These are phyloP conservation scores for Scrobipalpa atriplicella DNA, from an alignment of 2,888 invertebrate genomes.

Conservation along the genomic window DNA sequence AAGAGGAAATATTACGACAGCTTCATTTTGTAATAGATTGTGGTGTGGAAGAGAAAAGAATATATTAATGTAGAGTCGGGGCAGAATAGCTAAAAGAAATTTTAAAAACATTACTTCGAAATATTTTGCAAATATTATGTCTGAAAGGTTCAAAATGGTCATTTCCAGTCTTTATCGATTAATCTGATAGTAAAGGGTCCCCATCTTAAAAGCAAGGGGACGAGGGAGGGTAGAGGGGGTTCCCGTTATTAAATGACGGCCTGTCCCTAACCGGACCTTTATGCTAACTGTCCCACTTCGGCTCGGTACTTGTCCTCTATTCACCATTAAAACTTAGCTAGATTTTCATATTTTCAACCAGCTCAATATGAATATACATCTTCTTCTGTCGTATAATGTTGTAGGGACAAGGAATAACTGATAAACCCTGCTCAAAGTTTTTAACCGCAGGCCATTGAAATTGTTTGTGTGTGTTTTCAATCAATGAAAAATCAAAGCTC, in stretches of 20 bases:
- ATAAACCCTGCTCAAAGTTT: too few relatives aligned
- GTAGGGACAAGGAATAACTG: too few relatives aligned
- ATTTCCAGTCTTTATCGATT: constrained; percentile 51
- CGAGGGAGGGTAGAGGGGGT: neutral
- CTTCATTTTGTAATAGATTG: too few relatives aligned
- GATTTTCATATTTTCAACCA: too few relatives aligned
- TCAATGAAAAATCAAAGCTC: too few relatives aligned
- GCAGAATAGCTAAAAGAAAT: too few relatives aligned
- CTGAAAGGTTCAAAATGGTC: neutral
- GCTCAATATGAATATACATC: too few relatives aligned
- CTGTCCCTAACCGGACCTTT: constrained; percentile 20
- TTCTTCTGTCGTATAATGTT: too few relatives aligned
- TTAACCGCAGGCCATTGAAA: too few relatives aligned
- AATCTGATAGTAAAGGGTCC: constrained; percentile 54
- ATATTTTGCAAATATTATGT: neutral
- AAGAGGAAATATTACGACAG: neutral
- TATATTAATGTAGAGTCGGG: too few relatives aligned
- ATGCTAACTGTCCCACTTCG: constrained; percentile 14
- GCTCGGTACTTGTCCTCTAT: constrained; percentile 38
- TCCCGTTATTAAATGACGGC: constrained; percentile 18
- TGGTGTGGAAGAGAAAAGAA: too few relatives aligned
- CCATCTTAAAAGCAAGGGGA: neutral
- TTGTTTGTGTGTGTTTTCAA: too few relatives aligned
- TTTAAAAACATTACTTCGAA: neutral
- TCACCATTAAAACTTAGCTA: constrained; percentile 53